Evolutionary conservation across 37 sponge, comb jelly and placozoan genomes (phyloP).

Genomic region (Axinella damicornis): DNA sequence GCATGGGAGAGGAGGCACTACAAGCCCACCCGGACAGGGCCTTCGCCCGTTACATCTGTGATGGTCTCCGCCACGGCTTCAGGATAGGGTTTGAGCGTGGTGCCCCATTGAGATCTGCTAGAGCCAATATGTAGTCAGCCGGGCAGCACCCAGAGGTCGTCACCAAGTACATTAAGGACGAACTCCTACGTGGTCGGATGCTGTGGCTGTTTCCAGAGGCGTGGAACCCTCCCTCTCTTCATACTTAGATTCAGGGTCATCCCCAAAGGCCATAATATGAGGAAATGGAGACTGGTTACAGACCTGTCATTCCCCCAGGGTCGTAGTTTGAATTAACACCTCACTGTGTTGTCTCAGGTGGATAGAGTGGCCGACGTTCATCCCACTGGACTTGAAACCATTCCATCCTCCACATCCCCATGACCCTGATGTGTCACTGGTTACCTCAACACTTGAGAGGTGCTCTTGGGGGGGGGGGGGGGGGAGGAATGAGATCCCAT

Average conservation of each 20-base stretch:
- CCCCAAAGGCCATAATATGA: constrained; percentile 7
- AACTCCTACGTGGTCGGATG: neutral
- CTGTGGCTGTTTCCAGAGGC: too few species aligned
- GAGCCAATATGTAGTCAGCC: constrained; percentile 6
- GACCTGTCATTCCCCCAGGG: neutral
- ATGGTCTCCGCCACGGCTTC: constrained; percentile 16
- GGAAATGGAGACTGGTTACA: constrained; percentile 12
- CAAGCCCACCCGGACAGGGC: constrained; percentile 8
- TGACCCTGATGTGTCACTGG: too few species aligned
- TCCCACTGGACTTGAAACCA: too few species aligned
- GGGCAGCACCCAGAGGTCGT: constrained; percentile 6
- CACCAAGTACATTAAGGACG: neutral
- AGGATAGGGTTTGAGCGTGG: constrained; percentile 4
- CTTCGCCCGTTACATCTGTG: constrained; percentile 25
- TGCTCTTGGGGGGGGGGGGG: too few species aligned
- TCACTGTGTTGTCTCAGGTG: too few species aligned
- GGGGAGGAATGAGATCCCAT: too few species aligned
- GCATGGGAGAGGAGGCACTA: constrained; percentile 14
- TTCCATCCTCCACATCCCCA: too few species aligned
- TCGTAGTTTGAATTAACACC: constrained; percentile 4
- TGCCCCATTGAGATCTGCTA: constrained; percentile 1
- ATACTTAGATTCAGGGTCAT: neutral
- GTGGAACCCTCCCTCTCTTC: too few species aligned
- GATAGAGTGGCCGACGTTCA: too few species aligned
- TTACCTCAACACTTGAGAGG: too few species aligned